These are phyloP conservation scores for Sisyra nigra DNA, from an alignment of 2,888 invertebrate genomes.

Conservation along the genomic window DNA sequence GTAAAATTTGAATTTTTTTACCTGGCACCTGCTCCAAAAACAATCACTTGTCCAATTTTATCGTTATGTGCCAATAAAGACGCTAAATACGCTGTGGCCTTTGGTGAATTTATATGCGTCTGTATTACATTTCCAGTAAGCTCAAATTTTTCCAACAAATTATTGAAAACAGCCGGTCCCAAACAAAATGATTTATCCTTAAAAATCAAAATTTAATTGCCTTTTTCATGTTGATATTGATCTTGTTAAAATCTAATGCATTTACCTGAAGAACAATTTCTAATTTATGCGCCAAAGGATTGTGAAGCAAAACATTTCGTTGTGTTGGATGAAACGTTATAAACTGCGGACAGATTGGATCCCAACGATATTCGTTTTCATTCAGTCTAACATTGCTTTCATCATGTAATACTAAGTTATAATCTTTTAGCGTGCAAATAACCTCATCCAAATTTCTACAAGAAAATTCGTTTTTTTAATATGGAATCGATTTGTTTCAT, in stretches of 20 bases:
- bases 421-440: slow-evolving; percentile 16
- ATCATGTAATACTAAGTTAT: slow-evolving; percentile 17
- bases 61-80: slow-evolving; percentile 42
- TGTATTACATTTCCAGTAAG: slow-evolving; percentile 60
- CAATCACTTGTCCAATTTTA: slow-evolving; percentile 38
- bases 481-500: neutral
- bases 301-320: slow-evolving; percentile 35
- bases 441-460: slow-evolving; percentile 17
- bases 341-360: slow-evolving; percentile 32
- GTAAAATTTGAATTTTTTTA: slow-evolving; percentile 8
- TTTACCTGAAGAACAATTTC: slow-evolving; percentile 40
- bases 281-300: slow-evolving; percentile 34
- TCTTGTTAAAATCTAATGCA: too few species aligned
- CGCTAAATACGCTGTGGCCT: slow-evolving; percentile 64
- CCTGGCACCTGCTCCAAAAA: slow-evolving; percentile 40
- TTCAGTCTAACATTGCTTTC: slow-evolving; percentile 15
- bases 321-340: slow-evolving; percentile 36
- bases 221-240: too few species aligned
- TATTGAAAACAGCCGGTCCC: slow-evolving; percentile 60
- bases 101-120: slow-evolving; percentile 63
- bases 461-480: neutral
- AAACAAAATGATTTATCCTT: slow-evolving; percentile 68
- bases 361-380: slow-evolving; percentile 22
- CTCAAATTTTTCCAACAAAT: slow-evolving; percentile 44
- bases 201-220: slow-evolving; percentile 9